Conservation (phyloP, 1,140 invertebrate species). For the Nymphalis io region DNA sequence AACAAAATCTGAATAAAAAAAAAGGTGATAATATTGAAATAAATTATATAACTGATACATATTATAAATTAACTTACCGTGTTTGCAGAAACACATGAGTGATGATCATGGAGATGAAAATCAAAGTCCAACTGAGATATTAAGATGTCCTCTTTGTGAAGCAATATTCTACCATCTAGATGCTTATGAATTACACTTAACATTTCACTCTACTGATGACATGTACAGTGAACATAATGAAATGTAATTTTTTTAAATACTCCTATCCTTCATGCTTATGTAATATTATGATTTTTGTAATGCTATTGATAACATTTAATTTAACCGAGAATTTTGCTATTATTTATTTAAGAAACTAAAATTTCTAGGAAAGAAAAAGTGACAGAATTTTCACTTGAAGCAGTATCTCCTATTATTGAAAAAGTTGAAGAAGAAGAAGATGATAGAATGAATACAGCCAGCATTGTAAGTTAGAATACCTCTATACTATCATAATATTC, state of each 20-base stretch:
- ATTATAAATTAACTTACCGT: not conserved
- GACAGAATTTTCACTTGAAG: slow-evolving; percentile 68
- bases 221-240: slow-evolving; percentile 84
- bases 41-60: not conserved
- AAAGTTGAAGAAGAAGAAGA: slow-evolving; percentile 55
- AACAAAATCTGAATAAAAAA: no score
- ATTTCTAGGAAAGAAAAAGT: slow-evolving; percentile 55
- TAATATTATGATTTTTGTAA: no score
- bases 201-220: slow-evolving; percentile 84
- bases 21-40: no score
- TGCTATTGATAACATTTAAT: no score
- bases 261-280: no score
- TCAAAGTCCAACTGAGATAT: slow-evolving; percentile 81
- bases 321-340: not conserved
- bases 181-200: slow-evolving; percentile 84
- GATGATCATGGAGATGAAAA: slow-evolving; percentile 82
- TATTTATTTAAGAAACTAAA: slow-evolving; percentile 17
- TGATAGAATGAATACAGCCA: slow-evolving; percentile 43
- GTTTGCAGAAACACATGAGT: slow-evolving; percentile 82
- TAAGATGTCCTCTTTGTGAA: slow-evolving; percentile 84
- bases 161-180: slow-evolving; percentile 85
- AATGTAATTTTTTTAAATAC: slow-evolving; percentile 62
- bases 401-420: slow-evolving; percentile 65
- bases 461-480: slow-evolving; percentile 52
- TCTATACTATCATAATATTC: not conserved